Evolutionary conservation across 2,888 invertebrate species (phyloP), one percentile per base, ranked within the genome.

Genomic region (Agrotis ipsilon): DNA sequence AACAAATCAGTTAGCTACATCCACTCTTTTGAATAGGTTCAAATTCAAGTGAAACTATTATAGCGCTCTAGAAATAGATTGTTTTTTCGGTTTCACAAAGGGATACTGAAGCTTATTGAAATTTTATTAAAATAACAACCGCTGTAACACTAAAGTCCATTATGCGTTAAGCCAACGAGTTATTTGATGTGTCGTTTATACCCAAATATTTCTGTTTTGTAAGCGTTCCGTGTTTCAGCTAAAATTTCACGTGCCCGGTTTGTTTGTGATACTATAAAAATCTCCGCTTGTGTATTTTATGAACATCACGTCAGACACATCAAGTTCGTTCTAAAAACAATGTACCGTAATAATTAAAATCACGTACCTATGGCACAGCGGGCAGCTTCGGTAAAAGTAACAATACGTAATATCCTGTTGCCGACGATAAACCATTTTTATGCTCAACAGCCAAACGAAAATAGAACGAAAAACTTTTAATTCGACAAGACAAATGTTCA

Each of bases 401-500:
- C 75, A 85, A 83, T 82, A 86, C 86, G 86, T 88, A 88, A 90
- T 84, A 87, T 90, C 89, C 88, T 88, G 87, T 84, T 86, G 80
- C 70, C 74, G 67, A 70, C 71, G 79, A 78, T 74, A 83, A 83
- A 72, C 80, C 72, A 69, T 54, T 55, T 75, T 80, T 72, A 85
- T 80, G 52, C 71, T 82, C 75, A 82, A 48, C 62, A 81, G 74
- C 77, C 75, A 81, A 83, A 85, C 80, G 59, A 84, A 89, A 88
- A 88, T 87, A 88, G 86, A 84, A 68, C 66, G 54, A 66, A 67
- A 67, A 66, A 60, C 68, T 75, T 86, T 85, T 82, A 83, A 84
- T 88, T 86, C 86, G 80, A 87, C 86, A 86, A 84, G 81, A 87
- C 73, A 75, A 79, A 82, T 78, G 81, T 59, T 67, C 63, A 62